Conservation (phyloP, 1,140 invertebrate genomes). For the Tetragnatha versicolor region DNA sequence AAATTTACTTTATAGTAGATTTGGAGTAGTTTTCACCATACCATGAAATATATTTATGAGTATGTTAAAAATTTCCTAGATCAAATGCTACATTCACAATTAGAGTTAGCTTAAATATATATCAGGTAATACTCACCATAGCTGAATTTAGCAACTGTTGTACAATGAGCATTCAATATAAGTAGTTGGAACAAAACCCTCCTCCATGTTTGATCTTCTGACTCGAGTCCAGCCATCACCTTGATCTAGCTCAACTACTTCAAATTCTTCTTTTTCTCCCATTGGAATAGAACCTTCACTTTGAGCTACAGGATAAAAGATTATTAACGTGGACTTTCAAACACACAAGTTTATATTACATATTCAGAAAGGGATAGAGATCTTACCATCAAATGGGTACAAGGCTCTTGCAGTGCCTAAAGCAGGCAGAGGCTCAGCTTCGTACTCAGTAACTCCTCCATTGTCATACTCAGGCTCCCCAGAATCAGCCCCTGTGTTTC, state of each 20-base stretch:
- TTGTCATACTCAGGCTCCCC: slow-evolving; percentile 60
- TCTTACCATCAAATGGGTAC: slow-evolving; percentile 94
- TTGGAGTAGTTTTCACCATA: no score
- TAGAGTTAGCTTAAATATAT: no score
- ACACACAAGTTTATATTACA: background rate
- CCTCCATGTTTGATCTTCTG: slow-evolving; percentile 72
- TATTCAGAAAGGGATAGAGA: background rate
- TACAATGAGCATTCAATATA: slow-evolving; percentile 74
- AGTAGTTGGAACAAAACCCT: slow-evolving; percentile 96
- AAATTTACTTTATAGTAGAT: no score
- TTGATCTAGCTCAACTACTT: slow-evolving; percentile 95
- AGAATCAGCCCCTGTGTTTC: slow-evolving; percentile 28
- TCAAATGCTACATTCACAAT: no score
- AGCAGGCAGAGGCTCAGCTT: slow-evolving; percentile 62
- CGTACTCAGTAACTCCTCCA: slow-evolving; percentile 60
- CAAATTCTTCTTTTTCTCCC: slow-evolving; percentile 91
- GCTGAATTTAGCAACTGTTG: slow-evolving; percentile 51
- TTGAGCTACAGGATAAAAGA: slow-evolving; percentile 71
- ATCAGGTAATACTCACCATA: no score
- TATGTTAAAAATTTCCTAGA: no score
- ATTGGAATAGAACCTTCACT: slow-evolving; percentile 96
- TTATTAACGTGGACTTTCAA: background rate
- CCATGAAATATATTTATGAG: no score
- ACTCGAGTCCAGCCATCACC: slow-evolving; percentile 99
- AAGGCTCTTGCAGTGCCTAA: slow-evolving; percentile 88